phyloP scores from a whole-genome alignment of 2,113 vertebrate species.

The Nansenia antarctica region DNA sequence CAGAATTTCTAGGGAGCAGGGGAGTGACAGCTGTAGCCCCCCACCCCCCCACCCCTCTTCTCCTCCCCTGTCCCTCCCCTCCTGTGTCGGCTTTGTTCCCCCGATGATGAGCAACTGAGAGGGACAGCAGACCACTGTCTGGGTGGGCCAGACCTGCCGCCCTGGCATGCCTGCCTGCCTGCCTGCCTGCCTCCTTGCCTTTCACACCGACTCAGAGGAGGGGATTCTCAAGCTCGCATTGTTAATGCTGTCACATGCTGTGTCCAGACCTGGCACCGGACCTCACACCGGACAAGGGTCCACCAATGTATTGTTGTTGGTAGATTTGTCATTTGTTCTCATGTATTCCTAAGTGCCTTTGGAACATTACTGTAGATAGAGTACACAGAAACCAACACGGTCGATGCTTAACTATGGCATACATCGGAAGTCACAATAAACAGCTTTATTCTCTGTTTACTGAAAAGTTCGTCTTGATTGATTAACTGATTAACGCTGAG shows the following conservation, averaged over 20 bases:
- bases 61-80: conserved; percentile 21
- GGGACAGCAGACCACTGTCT: conserved; percentile 69
- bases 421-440: no score
- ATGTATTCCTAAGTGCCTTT: no score
- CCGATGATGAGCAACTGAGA: conserved; percentile 56
- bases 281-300: conserved; percentile 12
- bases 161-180: conserved; percentile 35
- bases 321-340: no score
- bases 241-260: conserved; percentile 41
- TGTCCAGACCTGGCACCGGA: conserved; percentile 29
- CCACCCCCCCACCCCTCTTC: background rate
- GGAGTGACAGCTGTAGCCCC: conserved; percentile 72
- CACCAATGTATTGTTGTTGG: background rate
- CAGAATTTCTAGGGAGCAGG: conserved; percentile 37
- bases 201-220: conserved; percentile 37
- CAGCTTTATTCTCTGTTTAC: background rate
- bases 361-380: no score
- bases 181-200: conserved; percentile 35
- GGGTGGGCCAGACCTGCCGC: conserved; percentile 70
- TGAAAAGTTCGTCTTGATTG: background rate
- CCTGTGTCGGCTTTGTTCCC: conserved; percentile 67
- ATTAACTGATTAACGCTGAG: background rate
- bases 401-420: no score
- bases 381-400: no score
- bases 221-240: conserved; percentile 44